Base-by-base conservation (phyloP, 1,140 invertebrate species). In the Trachelipus rathkii region DNA sequence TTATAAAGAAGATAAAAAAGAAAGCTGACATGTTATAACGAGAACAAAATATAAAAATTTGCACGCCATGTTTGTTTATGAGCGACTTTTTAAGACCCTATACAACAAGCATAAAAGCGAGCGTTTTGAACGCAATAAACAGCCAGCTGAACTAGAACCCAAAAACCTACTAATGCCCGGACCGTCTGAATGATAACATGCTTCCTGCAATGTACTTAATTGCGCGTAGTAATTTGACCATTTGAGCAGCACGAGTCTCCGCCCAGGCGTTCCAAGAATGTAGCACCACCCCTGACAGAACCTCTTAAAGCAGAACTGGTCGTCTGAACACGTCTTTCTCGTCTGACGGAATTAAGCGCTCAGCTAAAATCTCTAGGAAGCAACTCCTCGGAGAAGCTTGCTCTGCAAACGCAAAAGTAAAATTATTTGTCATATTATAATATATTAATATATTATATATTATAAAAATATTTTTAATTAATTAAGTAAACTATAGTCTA, bases 151-250 rank as follows among this genome's bases (percentile, higher is more conserved):
- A n/a, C n/a, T n/a, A n/a, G n/a, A n/a, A n/a, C n/a, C n/a, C 8
- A n/a, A 60, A 60, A 60, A 60, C 50, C 50, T 82, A 92, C 92
- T 91, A 87, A 86, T 95, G 91, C 83, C 94, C 93, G 83, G 92
- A 94, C 84, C 95, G 93, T 1, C 91, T 81, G 92, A 93, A 83
- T 95, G 93, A 84, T 95, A 96, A 92, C 95, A 94, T 5, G 94
- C 93, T 86, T 95, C 94, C 83, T 95, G 93, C 50, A 95, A 85
- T 46, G 91, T 90, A n/a, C 83, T 93, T 91, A 44, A 92, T 85
- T 95, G 93, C 21, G 87, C 85, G 95, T 95, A 77, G 89, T 82
- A 94, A 89, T 77, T 90, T 89, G 44, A 82, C 68, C 13, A 79
- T 78, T 71, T 80, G 81, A 21, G 78, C 76, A 10, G 75, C n/a